phyloP scores from a whole-genome alignment of 2,113 vertebrate species.

The Crypturellus undulatus region DNA sequence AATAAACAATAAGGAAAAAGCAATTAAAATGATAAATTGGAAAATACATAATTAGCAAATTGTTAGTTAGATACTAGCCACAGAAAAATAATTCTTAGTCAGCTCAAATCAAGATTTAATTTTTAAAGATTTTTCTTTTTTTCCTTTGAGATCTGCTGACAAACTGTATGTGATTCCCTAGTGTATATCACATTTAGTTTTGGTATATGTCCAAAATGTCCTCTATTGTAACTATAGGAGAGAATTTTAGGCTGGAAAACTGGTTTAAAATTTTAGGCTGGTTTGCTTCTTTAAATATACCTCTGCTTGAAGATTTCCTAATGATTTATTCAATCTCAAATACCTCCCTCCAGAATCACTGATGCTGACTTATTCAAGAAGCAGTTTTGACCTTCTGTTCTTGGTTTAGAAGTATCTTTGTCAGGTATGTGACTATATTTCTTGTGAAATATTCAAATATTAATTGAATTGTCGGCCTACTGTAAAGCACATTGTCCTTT shows the following conservation, averaged over 20 bases:
- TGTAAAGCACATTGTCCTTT: not conserved
- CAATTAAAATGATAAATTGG: not conserved
- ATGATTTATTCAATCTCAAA: not conserved
- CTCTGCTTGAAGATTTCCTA: not conserved
- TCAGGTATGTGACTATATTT: not conserved
- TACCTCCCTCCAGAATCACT: not conserved
- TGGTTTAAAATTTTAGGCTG: not conserved
- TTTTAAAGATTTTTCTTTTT: not conserved
- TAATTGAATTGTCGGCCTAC: not conserved
- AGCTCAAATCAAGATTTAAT: not conserved
- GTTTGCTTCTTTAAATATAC: not conserved
- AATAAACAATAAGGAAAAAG: not conserved
- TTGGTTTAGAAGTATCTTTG: not conserved
- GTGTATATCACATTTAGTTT: not conserved
- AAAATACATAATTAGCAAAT: not conserved
- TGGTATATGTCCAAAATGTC: not conserved
- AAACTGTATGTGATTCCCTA: not conserved
- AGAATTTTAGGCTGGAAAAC: not conserved
- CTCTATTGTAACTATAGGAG: not conserved
- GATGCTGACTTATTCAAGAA: not conserved
- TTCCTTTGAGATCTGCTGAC: not conserved
- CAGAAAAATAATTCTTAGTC: not conserved
- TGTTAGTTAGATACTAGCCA: not conserved
- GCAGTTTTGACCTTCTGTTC: not conserved
- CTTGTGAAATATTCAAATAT: not conserved